Conservation (phyloP, 2,888 invertebrate genomes). For the Alloplasta piceator region DNA sequence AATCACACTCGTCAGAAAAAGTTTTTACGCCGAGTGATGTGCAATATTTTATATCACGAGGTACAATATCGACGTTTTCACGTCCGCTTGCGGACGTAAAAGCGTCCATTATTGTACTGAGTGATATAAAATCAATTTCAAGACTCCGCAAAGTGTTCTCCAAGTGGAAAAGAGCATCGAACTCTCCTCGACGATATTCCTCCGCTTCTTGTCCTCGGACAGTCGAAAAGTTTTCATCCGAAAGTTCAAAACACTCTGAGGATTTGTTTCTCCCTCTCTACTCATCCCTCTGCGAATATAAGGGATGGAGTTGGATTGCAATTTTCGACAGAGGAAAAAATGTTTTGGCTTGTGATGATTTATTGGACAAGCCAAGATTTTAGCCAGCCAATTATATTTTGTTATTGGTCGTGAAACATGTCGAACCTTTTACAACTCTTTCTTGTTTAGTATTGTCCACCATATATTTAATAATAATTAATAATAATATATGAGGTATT, state of each 20-base stretch:
- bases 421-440: no score
- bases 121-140: slow-evolving; percentile 11
- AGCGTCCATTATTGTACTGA: no score
- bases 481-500: no score
- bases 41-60: no score
- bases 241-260: slow-evolving; percentile 41
- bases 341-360: slow-evolving; percentile 2
- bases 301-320: not conserved
- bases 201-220: slow-evolving; percentile 4
- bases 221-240: slow-evolving; percentile 28
- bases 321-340: not conserved
- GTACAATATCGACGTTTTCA: no score
- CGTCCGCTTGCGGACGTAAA: no score
- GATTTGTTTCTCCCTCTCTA: not conserved
- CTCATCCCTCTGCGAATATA: not conserved
- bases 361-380: slow-evolving; percentile 38
- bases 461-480: no score
- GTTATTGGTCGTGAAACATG: slow-evolving; percentile 3
- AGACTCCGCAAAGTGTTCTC: not conserved
- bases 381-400: slow-evolving; percentile 49
- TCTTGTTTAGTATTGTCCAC: no score
- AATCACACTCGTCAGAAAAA: no score
- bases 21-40: no score
- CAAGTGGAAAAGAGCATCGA: not conserved
- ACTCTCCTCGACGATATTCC: not conserved